These are phyloP conservation scores for Gasteruption jaculator DNA, from an alignment of 2,888 invertebrate species.

Conservation along the genomic window DNA sequence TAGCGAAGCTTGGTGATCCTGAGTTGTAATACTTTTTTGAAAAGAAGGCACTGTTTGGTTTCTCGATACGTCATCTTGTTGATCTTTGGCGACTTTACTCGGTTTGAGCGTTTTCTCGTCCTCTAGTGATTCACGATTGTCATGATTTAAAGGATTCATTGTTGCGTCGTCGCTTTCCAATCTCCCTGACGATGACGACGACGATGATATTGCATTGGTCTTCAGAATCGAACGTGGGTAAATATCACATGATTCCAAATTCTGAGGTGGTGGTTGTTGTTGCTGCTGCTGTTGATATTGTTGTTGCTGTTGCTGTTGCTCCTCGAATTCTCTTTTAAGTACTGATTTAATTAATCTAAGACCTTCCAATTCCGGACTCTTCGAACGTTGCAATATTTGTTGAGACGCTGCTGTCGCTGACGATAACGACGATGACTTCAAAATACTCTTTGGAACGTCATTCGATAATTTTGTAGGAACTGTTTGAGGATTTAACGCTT, in stretches of 20 bases:
- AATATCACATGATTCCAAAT: constrained; percentile 19
- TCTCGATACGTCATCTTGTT: constrained; percentile 17
- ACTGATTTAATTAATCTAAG: constrained; percentile 30
- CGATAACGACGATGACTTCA: constrained; percentile 22
- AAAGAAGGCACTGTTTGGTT: constrained; percentile 22
- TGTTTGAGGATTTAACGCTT: no score
- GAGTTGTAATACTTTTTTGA: constrained; percentile 17
- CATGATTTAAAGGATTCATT: constrained; percentile 11
- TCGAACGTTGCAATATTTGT: no score
- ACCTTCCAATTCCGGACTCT: constrained; percentile 26
- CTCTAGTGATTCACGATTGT: constrained; percentile 2
- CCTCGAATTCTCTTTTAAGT: constrained; percentile 33
- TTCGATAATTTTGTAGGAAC: constrained; percentile 3
- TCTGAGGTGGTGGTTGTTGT: no score
- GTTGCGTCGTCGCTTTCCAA: no score
- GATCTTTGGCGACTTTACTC: constrained; percentile 7
- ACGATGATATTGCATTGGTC: constrained; percentile 17
- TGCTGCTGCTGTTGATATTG: no score
- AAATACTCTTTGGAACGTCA: constrained; percentile 30
- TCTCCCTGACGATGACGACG: constrained; percentile 3
- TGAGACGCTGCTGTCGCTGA: constrained; percentile 7
- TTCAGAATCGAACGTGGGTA: constrained; percentile 25
- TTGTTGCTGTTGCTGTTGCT: constrained; percentile 15
- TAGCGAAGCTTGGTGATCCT: no score
- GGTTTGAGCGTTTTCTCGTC: constrained; percentile 2